phyloP scores from a whole-genome alignment of 2,113 vertebrate species.

The Gyps fulvus region DNA sequence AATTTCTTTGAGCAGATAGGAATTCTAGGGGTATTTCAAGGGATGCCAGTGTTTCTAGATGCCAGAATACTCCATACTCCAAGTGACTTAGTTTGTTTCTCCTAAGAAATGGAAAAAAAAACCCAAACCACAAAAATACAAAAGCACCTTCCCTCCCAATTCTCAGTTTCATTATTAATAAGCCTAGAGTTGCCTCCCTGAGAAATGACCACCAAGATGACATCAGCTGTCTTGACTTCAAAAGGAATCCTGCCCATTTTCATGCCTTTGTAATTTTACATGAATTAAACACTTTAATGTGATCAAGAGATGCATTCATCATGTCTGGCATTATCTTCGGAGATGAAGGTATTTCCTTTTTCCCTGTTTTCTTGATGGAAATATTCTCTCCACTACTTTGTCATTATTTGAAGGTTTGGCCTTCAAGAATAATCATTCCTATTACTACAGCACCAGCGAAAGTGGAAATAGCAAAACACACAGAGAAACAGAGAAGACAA shows the following conservation, averaged over 20 bases:
- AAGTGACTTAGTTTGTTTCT: not conserved
- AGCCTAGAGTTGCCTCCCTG: not conserved
- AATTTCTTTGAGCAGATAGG: not conserved
- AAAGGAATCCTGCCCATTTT: conserved; percentile 35
- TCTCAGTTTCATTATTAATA: conserved; percentile 26
- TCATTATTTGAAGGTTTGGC: not conserved
- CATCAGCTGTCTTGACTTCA: conserved; percentile 5
- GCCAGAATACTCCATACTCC: not conserved
- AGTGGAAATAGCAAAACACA: not conserved
- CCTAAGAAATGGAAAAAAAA: not conserved
- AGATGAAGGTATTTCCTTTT: conserved; percentile 14
- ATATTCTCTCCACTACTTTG: not conserved
- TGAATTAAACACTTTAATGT: not conserved
- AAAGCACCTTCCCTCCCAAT: not conserved
- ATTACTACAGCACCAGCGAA: not conserved
- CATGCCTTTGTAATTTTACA: conserved; percentile 56
- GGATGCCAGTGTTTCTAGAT: not conserved
- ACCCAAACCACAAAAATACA: not conserved
- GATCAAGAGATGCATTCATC: conserved; percentile 48
- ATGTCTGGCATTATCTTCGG: conserved; percentile 9
- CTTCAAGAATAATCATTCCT: not conserved
- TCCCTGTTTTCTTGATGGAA: not conserved
- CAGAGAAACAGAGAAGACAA: not conserved
- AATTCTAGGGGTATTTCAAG: not conserved
- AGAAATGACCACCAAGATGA: conserved; percentile 44